Conservation (phyloP, 2,113 vertebrate species). For the Alosa alosa region DNA sequence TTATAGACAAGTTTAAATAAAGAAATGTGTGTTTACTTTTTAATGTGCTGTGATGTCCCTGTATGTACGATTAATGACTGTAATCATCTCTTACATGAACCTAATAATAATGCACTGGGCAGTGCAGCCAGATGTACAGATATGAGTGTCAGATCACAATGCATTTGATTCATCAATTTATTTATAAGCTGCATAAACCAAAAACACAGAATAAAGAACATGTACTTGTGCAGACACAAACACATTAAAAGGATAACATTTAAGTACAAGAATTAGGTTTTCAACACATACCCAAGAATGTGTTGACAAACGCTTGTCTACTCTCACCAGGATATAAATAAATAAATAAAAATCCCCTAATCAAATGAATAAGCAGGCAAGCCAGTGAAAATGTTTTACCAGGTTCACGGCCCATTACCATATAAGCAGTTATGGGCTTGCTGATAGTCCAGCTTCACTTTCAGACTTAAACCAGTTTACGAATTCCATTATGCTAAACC, state of each 20-base stretch:
- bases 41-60: not conserved
- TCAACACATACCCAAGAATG: not conserved
- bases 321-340: not conserved
- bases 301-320: constrained; percentile 6
- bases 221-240: not conserved
- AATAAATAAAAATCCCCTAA: constrained; percentile 24
- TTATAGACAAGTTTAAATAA: not conserved
- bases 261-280: not conserved
- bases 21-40: not conserved
- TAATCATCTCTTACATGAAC: not conserved
- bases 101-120: not conserved
- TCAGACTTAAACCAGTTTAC: constrained; percentile 82
- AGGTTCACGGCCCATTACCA: constrained; percentile 67
- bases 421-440: constrained; percentile 64
- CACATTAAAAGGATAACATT: not conserved
- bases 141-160: not conserved
- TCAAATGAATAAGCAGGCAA: constrained; percentile 33
- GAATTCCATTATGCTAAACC: constrained; percentile 84
- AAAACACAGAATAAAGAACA: not conserved
- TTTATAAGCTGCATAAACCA: not conserved
- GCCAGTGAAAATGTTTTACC: constrained; percentile 61
- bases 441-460: constrained; percentile 75
- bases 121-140: not conserved
- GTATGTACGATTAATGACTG: not conserved
- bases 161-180: not conserved